Evolutionary conservation across 1,140 invertebrate genomes (phyloP).

Genomic region (Zaprionus lachaisei): DNA sequence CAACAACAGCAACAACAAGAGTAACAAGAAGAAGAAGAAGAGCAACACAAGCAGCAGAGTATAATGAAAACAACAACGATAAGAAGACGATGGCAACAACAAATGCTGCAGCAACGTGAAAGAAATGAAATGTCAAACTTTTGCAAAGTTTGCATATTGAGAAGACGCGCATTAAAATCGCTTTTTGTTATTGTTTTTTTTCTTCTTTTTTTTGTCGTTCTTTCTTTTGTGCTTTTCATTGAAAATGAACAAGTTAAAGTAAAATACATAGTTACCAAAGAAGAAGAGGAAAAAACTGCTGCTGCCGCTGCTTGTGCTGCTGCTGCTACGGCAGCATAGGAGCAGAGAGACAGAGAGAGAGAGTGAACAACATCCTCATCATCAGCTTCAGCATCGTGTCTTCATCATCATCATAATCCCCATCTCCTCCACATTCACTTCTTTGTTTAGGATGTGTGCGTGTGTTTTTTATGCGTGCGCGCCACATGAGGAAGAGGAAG

Average conservation of each 20-base stretch:
- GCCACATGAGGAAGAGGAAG: slow-evolving; percentile 59
- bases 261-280: slow-evolving; percentile 32
- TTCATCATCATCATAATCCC: slow-evolving; percentile 26
- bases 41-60: slow-evolving; percentile 36
- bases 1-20: slow-evolving; percentile 43
- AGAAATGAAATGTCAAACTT: slow-evolving; percentile 60
- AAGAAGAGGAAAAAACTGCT: slow-evolving; percentile 20
- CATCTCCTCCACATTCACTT: slow-evolving; percentile 53
- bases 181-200: slow-evolving; percentile 22
- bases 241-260: slow-evolving; percentile 43
- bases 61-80: slow-evolving; percentile 27
- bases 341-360: slow-evolving; percentile 21
- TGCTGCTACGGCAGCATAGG: slow-evolving; percentile 19
- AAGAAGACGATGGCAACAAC: slow-evolving; percentile 48
- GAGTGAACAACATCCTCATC: slow-evolving; percentile 27
- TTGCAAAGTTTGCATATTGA: slow-evolving; percentile 60
- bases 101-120: slow-evolving; percentile 58
- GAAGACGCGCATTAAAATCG: slow-evolving; percentile 44
- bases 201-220: slow-evolving; percentile 27
- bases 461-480: slow-evolving; percentile 57
- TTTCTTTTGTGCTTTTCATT: slow-evolving; percentile 39
- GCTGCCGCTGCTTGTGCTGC: slow-evolving; percentile 13
- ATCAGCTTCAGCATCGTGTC: background rate
- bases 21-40: slow-evolving; percentile 21
- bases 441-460: slow-evolving; percentile 55